Conservation (phyloP, 2,888 invertebrate genomes). For the Lithophane ornitopus region DNA sequence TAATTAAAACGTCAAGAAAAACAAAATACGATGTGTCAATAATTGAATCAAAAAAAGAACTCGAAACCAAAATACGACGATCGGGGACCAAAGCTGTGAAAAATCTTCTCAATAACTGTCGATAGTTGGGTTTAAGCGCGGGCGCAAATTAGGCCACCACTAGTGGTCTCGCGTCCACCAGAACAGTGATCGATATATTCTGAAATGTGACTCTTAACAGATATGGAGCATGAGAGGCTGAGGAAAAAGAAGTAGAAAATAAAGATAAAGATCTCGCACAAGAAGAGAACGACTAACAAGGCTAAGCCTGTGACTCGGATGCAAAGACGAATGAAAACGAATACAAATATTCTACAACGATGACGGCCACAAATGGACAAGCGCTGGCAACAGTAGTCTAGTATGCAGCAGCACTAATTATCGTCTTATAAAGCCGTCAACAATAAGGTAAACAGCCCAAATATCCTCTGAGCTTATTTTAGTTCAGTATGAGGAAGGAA, state of each 20-base stretch:
- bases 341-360: neutral
- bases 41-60: neutral
- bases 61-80: neutral
- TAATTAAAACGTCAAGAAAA: slow-evolving; percentile 8
- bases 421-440: slow-evolving; percentile 65
- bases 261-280: neutral
- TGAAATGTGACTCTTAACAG: neutral
- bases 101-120: slow-evolving; percentile 48
- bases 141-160: neutral
- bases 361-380: neutral
- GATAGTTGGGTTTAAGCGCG: slow-evolving; percentile 33
- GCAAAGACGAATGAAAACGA: neutral
- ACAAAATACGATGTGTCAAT: slow-evolving; percentile 16
- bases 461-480: slow-evolving; percentile 73
- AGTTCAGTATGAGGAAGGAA: slow-evolving; percentile 76
- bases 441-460: slow-evolving; percentile 62
- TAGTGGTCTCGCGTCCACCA: neutral
- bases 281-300: neutral
- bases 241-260: neutral
- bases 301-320: neutral
- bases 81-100: neutral
- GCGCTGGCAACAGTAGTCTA: neutral
- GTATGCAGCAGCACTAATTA: slow-evolving; percentile 45
- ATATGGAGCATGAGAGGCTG: neutral
- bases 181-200: neutral